Conservation (phyloP, 30 jellyfish, hydroid and myxozoan species). For the Turritopsis rubra region DNA sequence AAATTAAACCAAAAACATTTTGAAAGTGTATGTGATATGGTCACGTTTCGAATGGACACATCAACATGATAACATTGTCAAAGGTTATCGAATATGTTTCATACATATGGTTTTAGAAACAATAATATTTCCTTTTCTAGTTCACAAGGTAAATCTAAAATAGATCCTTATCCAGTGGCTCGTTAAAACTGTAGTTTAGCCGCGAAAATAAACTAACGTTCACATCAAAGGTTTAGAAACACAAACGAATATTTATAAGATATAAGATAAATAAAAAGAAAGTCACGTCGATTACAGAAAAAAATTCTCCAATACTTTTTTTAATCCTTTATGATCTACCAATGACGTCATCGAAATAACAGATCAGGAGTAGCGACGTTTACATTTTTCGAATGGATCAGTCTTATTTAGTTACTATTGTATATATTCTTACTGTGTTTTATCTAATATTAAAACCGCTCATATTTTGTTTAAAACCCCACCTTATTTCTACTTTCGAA, state of each 20-base stretch:
- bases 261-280: too few species aligned
- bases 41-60: not conserved
- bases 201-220: too few species aligned
- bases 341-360: not conserved
- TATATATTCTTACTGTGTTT: too few species aligned
- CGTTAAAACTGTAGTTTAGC: too few species aligned
- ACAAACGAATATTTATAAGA: too few species aligned
- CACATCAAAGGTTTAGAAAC: too few species aligned
- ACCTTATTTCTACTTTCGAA: too few species aligned
- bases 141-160: not conserved
- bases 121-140: not conserved
- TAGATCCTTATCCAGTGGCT: not conserved
- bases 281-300: not conserved
- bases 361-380: not conserved
- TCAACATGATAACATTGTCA: not conserved
- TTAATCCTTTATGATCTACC: not conserved
- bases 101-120: not conserved
- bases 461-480: too few species aligned
- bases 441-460: too few species aligned
- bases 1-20: not conserved
- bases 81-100: not conserved
- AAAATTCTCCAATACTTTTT: not conserved
- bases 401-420: too few species aligned
- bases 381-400: not conserved
- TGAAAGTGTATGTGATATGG: not conserved